Conservation (phyloP, 2,113 vertebrate genomes). For the Condylura cristata region DNA sequence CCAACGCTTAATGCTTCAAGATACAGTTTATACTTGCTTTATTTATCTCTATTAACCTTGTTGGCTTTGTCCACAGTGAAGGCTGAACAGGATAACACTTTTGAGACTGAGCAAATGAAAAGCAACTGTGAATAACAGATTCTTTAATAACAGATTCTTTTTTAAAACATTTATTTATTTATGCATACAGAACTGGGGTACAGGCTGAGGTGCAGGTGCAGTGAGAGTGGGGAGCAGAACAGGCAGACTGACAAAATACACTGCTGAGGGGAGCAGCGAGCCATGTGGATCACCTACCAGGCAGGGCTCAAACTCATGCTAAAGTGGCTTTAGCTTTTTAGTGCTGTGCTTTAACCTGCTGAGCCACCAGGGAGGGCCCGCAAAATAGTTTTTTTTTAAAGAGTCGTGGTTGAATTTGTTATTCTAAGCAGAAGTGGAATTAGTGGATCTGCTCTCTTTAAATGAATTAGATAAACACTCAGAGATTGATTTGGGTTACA, state of each 20-base stretch:
- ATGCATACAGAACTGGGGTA: no score
- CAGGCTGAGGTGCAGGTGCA: no score
- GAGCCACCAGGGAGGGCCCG: no score
- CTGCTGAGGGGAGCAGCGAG: no score
- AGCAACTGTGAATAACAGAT: not conserved
- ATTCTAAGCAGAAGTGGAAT: not conserved
- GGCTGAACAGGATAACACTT: not conserved
- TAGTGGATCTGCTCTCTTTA: conserved; percentile 3
- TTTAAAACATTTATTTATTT: no score
- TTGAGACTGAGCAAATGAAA: not conserved
- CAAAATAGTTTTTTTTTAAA: not conserved
- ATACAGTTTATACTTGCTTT: not conserved
- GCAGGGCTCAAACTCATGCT: no score
- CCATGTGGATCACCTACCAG: no score
- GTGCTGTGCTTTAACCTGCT: no score
- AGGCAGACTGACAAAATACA: no score
- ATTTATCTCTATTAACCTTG: not conserved
- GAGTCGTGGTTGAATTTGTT: not conserved
- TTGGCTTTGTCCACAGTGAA: not conserved
- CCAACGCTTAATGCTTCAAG: not conserved
- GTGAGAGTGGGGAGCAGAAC: no score
- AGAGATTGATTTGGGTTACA: conserved; percentile 46
- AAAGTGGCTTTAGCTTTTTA: no score
- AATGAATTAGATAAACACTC: conserved; percentile 59
- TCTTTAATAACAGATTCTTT: not conserved